Evolutionary conservation across 2,888 invertebrate species (phyloP).

Genomic region (Psylliodes chrysocephalus): DNA sequence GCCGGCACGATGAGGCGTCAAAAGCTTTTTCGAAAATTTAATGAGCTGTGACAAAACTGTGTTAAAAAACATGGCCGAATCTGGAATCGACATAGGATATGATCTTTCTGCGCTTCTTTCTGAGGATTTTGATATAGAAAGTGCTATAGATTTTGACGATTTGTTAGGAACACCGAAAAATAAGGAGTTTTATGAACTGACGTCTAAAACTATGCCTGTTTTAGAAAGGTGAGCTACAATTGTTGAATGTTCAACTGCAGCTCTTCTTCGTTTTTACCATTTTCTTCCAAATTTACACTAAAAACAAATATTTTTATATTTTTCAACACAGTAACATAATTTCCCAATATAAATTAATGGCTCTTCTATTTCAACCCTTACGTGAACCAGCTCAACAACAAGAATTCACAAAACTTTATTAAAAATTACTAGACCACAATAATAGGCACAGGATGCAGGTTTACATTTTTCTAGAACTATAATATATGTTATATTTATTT

Average conservation of each 20-base stretch:
- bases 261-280: not conserved
- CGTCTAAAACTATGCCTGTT: conserved; percentile 70
- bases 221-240: conserved; percentile 68
- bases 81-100: conserved; percentile 74
- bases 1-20: conserved; percentile 27
- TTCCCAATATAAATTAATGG: no score
- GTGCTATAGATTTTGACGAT: conserved; percentile 66
- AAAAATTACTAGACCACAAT: no score
- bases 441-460: no score
- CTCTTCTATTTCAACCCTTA: not conserved
- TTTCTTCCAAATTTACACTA: not conserved
- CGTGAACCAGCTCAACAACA: not conserved
- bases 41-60: conserved; percentile 40
- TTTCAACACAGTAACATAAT: not conserved
- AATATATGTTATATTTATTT: no score
- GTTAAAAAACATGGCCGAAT: conserved; percentile 66
- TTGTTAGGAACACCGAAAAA: conserved; percentile 66
- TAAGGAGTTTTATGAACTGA: conserved; percentile 73
- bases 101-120: conserved; percentile 68
- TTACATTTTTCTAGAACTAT: no score
- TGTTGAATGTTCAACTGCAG: conserved; percentile 31
- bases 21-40: conserved; percentile 5
- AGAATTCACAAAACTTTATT: no score
- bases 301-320: not conserved
- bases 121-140: conserved; percentile 66